Evolutionary conservation across 2,113 vertebrate species (phyloP).

Genomic region (Probosciger aterrimus): DNA sequence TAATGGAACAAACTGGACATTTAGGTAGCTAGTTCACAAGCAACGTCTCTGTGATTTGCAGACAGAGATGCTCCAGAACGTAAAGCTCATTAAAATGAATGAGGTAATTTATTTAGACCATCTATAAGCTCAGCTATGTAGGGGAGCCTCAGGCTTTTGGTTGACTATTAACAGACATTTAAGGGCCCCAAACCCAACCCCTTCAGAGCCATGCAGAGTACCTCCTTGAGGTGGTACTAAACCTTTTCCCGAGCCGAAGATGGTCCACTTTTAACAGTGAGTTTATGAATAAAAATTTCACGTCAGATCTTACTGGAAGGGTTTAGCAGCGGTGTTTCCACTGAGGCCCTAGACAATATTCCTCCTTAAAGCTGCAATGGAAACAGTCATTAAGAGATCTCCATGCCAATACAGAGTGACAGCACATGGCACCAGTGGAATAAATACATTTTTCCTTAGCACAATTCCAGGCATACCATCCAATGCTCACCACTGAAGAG

Average conservation of each 20-base stretch:
- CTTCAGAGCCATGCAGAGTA: background rate
- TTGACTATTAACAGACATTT: background rate
- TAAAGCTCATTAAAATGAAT: background rate
- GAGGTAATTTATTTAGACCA: background rate
- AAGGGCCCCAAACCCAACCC: background rate
- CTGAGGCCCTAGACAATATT: background rate
- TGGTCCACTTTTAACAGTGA: background rate
- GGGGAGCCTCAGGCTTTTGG: background rate
- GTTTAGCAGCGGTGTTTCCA: background rate
- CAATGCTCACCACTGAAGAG: background rate
- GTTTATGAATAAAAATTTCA: background rate
- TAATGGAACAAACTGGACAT: background rate
- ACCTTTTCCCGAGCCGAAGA: background rate
- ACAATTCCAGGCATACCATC: background rate
- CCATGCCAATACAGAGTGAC: accelerated
- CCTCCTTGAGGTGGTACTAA: background rate
- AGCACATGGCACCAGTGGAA: background rate
- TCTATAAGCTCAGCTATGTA: background rate
- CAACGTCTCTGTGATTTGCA: background rate
- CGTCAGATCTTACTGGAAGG: background rate
- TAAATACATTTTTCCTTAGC: background rate
- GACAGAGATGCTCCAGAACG: background rate
- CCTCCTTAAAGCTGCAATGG: background rate
- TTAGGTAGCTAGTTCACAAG: background rate
- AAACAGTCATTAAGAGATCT: background rate